These are phyloP conservation scores for Achlya flavicornis DNA, from an alignment of 2,888 invertebrate genomes.

Conservation along the genomic window DNA sequence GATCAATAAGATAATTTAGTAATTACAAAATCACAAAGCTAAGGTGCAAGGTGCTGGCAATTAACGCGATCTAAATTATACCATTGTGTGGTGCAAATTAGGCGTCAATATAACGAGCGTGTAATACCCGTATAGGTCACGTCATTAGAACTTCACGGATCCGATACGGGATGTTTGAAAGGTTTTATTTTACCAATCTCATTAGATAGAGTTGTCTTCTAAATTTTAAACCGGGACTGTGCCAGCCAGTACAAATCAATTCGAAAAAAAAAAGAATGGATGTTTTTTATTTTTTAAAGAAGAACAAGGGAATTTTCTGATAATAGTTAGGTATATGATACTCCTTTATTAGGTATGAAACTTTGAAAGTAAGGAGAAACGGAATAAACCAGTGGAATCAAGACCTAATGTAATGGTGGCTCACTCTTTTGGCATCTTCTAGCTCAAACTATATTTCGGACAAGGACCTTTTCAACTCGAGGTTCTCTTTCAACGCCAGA, in stretches of 20 bases:
- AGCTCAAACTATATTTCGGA: not conserved
- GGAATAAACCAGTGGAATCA: no score
- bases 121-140: conserved; percentile 11
- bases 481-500: not conserved
- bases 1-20: conserved; percentile 45
- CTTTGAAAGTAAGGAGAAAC: no score
- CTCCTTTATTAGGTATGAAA: no score
- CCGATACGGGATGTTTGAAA: not conserved
- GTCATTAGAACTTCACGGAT: not conserved
- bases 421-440: no score
- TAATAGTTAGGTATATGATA: no score
- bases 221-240: no score
- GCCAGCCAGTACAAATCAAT: no score
- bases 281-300: no score
- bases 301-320: no score
- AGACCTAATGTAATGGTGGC: no score
- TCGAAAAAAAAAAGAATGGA: no score
- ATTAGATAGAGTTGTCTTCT: no score
- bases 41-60: conserved; percentile 17
- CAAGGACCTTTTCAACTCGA: not conserved
- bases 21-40: conserved; percentile 50
- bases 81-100: conserved; percentile 37
- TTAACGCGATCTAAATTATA: conserved; percentile 24
- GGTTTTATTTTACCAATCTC: not conserved
- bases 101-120: conserved; percentile 25